Evolutionary conservation across 2,888 invertebrate species (phyloP), one percentile per base, ranked within the genome.

Genomic region (Chaetogeoica ovagalla): DNA sequence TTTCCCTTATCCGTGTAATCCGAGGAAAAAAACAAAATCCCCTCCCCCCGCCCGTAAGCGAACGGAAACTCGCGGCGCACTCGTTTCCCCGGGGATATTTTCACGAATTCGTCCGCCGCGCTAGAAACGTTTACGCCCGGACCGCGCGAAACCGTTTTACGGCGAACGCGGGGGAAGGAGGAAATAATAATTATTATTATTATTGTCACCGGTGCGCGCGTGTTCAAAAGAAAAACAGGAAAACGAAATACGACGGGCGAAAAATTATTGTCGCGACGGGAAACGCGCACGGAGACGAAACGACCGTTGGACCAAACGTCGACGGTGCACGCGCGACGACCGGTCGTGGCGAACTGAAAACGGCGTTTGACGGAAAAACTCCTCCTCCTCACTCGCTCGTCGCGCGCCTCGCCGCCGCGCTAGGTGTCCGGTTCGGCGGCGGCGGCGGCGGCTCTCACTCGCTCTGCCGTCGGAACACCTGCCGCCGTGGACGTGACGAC

Each of bases 321-420:
- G 30, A 48, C 43, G 21, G 21, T 59, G 48, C 8, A 17, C 37
- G 2, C 73, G 55, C 52, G 52, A 74, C 63, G 73, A 74, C 63
- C 63, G 73, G 73, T 63, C 73, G 73, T 55, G 21, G 11, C 73
- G 52, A 74, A 74, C 73, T 74, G 63, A 74, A 37, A 55, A n/a
- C 73, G 73, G 37, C 37, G 73, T 30, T 71, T 30, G 30, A 37
- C 62, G 63, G 52, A 73, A 62, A 39, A 65, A 9, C 73, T 74
- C 73, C n/a, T 15, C n/a, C n/a, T n/a, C n/a, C n/a, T n/a, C n/a
- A n/a, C n/a, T n/a, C n/a, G n/a, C n/a, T n/a, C n/a, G n/a, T n/a
- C n/a, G n/a, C 30, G 52, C 73, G 73, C 73, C 30, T 30, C 30
- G 30, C 2, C n/a, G 30, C 30, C 73, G 73, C 73, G 63, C 73